A percentile compares a stretch with the other conserved stretches of the same genome.
phyloP scores from a whole-genome alignment of 2,113 vertebrate genomes.

The Acrocephalus kingi region DNA sequence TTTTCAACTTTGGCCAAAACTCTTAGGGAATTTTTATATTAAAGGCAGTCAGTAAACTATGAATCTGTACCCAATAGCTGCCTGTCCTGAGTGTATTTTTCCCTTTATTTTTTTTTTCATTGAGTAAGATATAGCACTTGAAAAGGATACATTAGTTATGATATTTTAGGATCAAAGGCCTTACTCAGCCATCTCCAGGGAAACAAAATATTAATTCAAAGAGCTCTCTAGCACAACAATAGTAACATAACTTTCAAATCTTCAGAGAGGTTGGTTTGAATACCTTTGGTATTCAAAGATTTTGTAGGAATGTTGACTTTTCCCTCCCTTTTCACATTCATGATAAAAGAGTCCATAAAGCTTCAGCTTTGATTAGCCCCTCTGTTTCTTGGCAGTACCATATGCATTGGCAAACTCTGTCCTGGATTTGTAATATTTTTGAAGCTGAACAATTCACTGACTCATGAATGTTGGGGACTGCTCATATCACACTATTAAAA shows the following conservation, averaged over 20 bases:
- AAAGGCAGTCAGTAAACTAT: neutral
- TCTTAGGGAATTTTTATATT: neutral
- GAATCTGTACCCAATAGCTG: neutral
- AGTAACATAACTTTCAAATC: neutral
- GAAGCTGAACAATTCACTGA: neutral
- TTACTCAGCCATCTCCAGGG: neutral
- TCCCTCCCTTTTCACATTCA: neutral
- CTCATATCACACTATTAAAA: neutral
- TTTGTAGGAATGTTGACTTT: neutral
- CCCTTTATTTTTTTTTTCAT: neutral
- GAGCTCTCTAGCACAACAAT: neutral
- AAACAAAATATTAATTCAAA: constrained; percentile 4
- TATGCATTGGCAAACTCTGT: neutral
- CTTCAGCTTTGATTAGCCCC: neutral
- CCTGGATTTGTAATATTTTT: neutral
- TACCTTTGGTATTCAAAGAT: neutral
- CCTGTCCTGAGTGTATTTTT: neutral
- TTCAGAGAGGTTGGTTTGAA: neutral
- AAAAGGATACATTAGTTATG: neutral
- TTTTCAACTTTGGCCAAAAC: neutral
- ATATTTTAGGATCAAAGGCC: neutral
- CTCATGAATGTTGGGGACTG: neutral
- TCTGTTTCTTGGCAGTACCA: neutral
- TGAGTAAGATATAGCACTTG: neutral
- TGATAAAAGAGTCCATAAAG: neutral